Evolutionary conservation across 2,888 invertebrate genomes (phyloP), one percentile per base, ranked within the genome.

Genomic region (Aplocera efformata): DNA sequence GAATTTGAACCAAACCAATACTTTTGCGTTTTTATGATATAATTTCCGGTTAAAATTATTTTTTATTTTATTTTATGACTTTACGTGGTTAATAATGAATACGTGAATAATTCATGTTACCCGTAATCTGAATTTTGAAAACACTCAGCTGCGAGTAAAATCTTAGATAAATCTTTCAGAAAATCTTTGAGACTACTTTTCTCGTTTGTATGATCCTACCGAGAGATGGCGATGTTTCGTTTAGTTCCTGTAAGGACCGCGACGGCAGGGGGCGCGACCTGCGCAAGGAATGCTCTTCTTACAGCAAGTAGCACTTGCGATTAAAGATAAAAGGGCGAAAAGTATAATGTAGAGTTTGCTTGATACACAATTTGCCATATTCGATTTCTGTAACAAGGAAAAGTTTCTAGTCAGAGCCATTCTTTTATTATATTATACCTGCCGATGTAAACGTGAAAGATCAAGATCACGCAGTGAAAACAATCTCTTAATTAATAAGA

Each of bases 1-100:
- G 80, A 83, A 72, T 63, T 70, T 72, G 79, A 82, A 81, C 79
- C 82, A 82, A 79, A 79, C 69, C 77, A 75, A 78, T 67, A 60
- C 63, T 69, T 76, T 64, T 38, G 53, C 50, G 58, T 58, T 60
- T 8, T 17, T 17, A 17, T 2, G 13, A 17, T 3, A 17, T 17
- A 17, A 3, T 17, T 5, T 17, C 13, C 5, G 13, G 3, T 17
- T 17, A 3, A 17, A 3, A 17, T 17, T 17, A n/a, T 17, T 2
- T 17, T 17, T 17, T 17, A 17, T 17, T 17, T 17, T 17, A 17
- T 17, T 17, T 17, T 17, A 17, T 5, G n/a, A 3, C 5, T 17
- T 17, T 17, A 17, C 5, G 13, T n/a, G n/a, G n/a, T n/a, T n/a
- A n/a, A n/a, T n/a, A n/a, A n/a, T n/a, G n/a, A n/a, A n/a, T n/a